Base-by-base conservation (phyloP, 2,888 invertebrate genomes). In the Eremobia ochroleuca region DNA sequence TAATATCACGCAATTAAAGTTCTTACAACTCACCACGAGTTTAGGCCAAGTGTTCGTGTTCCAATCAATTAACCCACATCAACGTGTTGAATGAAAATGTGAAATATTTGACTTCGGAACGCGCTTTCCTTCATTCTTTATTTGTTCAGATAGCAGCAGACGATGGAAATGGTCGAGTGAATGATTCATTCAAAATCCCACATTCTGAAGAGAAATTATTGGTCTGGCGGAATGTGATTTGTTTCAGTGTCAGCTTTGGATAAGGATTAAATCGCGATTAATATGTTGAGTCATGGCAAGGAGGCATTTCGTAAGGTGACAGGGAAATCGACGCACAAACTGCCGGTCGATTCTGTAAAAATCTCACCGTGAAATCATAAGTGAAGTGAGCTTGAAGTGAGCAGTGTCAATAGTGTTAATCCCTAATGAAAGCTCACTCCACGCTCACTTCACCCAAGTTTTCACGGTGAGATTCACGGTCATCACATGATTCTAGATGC, bases 21-120 rank as follows among this genome's bases (percentile, higher is more conserved):
- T 52, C n/a, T 52, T 61, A 75, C 71, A 58, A 77, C 66, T 68
- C 77, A 64, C 43, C 66, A 55, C 64, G 65, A 71, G 67, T 77
- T 82, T 75, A 69, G 76, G 70, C 71, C 64, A 58, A 69, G 71
- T 65, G 77, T 88, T 77, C 87, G 87, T 88, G 87, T 73, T 59
- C 77, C 67, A 73, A 72, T 64, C 79, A 87, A 87, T 87, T 87
- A 87, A 87, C 87, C 87, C 73, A 88, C 79, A 82, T 87, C 49
- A 76, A 78, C 52, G 81, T 77, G 85, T 85, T 87, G 83, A 85
- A 85, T 85, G 86, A 68, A 85, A 81, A 88, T 82, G 64, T 83
- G 75, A 85, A 80, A 79, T 86, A 88, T 87, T 86, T 86, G 76
- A 72, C 71, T 86, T 84, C 40, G 83, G 83, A 87, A 88, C 85